Evolutionary conservation across 2,888 invertebrate genomes (phyloP).

Genomic region (Koerneria pararmatus): DNA sequence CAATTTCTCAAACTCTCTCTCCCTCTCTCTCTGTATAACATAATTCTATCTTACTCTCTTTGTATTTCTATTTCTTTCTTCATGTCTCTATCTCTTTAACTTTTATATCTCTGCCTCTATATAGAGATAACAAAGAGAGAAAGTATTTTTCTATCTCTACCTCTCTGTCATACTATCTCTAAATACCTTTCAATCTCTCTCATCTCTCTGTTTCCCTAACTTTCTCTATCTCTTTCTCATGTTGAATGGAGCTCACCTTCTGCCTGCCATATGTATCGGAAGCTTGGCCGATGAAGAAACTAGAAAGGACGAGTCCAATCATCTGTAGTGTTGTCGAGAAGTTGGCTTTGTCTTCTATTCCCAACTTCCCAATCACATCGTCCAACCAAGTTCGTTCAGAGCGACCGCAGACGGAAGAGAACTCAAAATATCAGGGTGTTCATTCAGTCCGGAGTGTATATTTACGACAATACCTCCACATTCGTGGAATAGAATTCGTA

Average conservation of each 20-base stretch:
- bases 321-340: conserved; percentile 30
- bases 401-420: conserved; percentile 30
- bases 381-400: conserved; percentile 27
- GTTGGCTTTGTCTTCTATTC: conserved; percentile 32
- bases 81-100: background rate
- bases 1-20: background rate
- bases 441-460: background rate
- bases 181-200: background rate
- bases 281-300: conserved; percentile 36
- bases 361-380: conserved; percentile 27
- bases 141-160: no score
- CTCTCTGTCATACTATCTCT: background rate
- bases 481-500: conserved; percentile 40
- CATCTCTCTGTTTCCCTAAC: background rate
- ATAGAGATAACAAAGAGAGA: no score
- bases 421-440: conserved; percentile 18
- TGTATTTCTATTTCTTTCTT: background rate
- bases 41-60: no score
- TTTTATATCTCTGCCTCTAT: no score
- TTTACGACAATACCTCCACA: conserved; percentile 31
- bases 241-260: no score
- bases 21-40: background rate
- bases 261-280: conserved; percentile 39
- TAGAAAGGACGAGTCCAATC: conserved; percentile 40
- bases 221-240: no score